Conservation (phyloP, 2,888 invertebrate genomes). For the Rhynchonema sp. region DNA sequence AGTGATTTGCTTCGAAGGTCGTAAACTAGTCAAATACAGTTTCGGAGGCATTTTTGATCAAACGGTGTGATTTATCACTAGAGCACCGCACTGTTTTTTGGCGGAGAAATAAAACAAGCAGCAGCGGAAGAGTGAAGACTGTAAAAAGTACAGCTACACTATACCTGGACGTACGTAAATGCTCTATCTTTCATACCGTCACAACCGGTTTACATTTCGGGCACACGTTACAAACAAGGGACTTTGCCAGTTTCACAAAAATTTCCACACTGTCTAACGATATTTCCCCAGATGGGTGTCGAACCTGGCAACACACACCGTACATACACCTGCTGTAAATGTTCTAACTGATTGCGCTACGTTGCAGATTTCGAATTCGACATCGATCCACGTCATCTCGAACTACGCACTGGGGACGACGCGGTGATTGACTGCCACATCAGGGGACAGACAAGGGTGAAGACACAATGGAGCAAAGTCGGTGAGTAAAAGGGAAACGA, state of each 20-base stretch:
- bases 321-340: not conserved
- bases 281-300: not conserved
- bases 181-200: no score
- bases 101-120: no score
- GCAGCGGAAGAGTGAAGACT: no score
- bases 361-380: constrained; percentile 3
- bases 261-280: not conserved
- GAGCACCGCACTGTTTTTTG: no score
- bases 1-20: no score
- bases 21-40: no score
- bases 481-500: not conserved
- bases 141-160: no score
- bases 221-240: no score
- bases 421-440: constrained; percentile 25
- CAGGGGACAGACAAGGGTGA: constrained; percentile 17
- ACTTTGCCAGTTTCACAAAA: not conserved
- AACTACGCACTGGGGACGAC: constrained; percentile 21
- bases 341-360: not conserved
- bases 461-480: constrained; percentile 15
- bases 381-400: constrained; percentile 21
- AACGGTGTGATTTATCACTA: no score
- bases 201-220: no score
- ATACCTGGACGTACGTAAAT: no score
- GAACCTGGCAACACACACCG: not conserved
- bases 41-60: no score